These are phyloP conservation scores for Pristionchus maxplancki DNA, from an alignment of 2,888 invertebrate genomes.

Conservation along the genomic window DNA sequence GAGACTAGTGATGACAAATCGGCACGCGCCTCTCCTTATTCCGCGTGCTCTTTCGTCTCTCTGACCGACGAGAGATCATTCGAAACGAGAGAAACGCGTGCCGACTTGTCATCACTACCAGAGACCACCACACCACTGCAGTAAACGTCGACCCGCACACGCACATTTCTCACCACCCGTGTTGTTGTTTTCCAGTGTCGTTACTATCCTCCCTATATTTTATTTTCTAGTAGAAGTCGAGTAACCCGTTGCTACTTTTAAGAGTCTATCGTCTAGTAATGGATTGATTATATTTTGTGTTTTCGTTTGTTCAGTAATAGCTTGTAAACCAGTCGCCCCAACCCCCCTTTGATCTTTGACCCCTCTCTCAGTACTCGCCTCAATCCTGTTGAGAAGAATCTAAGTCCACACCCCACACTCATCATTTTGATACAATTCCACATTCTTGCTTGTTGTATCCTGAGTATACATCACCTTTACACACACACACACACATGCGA, in stretches of 20 bases:
- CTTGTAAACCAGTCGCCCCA: background rate
- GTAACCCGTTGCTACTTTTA: background rate
- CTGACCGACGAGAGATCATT: too few species aligned
- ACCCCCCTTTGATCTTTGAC: background rate
- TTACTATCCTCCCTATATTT: background rate
- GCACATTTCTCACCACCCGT: constrained; percentile 4
- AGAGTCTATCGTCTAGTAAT: constrained; percentile 33
- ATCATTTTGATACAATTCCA: constrained; percentile 23
- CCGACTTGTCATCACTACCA: too few species aligned
- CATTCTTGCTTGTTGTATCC: background rate
- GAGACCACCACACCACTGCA: background rate
- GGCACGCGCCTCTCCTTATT: too few species aligned
- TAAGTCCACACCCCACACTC: background rate
- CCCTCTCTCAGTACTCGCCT: background rate
- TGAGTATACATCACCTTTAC: background rate
- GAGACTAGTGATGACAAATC: too few species aligned
- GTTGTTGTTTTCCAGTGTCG: background rate
- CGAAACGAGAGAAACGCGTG: too few species aligned
- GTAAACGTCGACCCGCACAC: background rate
- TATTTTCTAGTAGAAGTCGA: background rate
- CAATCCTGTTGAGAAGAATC: background rate
- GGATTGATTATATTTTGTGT: background rate
- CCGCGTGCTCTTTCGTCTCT: too few species aligned
- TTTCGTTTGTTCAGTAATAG: background rate
- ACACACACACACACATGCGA: background rate